Evolutionary conservation across 1,140 invertebrate species (phyloP).

Genomic region (Thrips palmi): DNA sequence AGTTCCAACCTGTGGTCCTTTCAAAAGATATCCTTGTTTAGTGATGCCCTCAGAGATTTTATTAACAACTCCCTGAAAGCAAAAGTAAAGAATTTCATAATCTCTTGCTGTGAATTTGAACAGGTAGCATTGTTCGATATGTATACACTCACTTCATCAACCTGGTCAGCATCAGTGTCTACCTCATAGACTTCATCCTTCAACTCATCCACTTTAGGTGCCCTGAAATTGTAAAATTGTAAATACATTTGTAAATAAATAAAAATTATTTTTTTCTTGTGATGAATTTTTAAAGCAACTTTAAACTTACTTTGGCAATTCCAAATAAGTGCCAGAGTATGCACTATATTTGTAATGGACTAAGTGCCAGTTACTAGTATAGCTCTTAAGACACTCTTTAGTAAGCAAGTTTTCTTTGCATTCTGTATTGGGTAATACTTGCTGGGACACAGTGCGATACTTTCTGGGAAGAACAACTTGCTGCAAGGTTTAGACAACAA

Average conservation of each 20-base stretch:
- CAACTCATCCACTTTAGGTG: slow-evolving; percentile 39
- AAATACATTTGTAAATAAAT: background rate
- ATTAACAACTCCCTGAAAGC: background rate
- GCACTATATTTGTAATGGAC: slow-evolving; percentile 74
- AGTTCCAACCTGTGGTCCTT: slow-evolving; percentile 67
- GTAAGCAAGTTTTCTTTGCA: slow-evolving; percentile 47
- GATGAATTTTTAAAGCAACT: slow-evolving; percentile 2
- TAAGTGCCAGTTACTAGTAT: slow-evolving; percentile 69
- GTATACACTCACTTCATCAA: slow-evolving; percentile 44
- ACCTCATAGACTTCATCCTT: slow-evolving; percentile 72
- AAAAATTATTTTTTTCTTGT: no score
- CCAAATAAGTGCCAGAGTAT: slow-evolving; percentile 66
- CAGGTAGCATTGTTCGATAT: background rate
- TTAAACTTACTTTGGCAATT: slow-evolving; percentile 54
- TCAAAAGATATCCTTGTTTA: slow-evolving; percentile 76
- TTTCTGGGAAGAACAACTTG: slow-evolving; percentile 59
- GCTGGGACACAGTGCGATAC: slow-evolving; percentile 53
- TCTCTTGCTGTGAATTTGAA: no score
- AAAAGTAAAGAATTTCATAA: background rate
- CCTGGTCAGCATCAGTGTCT: slow-evolving; percentile 66
- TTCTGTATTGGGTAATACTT: slow-evolving; percentile 36
- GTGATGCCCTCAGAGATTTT: slow-evolving; percentile 41
- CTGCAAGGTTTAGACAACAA: slow-evolving; percentile 27
- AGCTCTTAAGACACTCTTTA: slow-evolving; percentile 68
- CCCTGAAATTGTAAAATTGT: slow-evolving; percentile 23